Evolutionary conservation across 2,888 invertebrate genomes (phyloP).

Genomic region (Protonemura montana): DNA sequence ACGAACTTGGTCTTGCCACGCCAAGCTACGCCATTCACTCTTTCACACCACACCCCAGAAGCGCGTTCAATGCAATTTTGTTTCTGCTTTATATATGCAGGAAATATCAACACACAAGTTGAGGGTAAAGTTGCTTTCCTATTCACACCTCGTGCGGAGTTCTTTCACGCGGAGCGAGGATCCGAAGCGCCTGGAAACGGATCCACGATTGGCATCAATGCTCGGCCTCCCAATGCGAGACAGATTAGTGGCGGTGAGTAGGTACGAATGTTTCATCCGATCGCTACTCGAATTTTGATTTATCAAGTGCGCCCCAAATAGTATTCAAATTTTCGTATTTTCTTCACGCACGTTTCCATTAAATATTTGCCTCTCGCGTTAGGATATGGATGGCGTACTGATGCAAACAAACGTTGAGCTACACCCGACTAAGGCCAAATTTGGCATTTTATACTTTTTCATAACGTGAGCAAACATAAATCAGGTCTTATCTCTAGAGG

Average conservation of each 20-base stretch:
- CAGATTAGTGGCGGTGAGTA: neutral
- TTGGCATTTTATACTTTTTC: conserved; percentile 7
- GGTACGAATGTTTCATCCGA: neutral
- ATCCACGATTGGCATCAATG: neutral
- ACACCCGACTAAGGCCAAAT: neutral
- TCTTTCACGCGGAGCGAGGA: neutral
- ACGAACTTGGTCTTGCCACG: too few species aligned
- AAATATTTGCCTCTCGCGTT: neutral
- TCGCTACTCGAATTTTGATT: neutral
- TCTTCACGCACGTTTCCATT: neutral
- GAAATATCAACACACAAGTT: conserved; percentile 5
- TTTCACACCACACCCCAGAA: neutral
- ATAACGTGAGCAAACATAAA: conserved; percentile 1
- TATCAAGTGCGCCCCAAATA: neutral
- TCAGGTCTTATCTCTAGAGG: neutral
- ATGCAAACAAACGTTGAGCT: neutral
- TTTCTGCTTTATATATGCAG: neutral
- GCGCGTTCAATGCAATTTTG: neutral
- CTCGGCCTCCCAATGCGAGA: neutral
- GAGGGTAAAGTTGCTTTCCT: neutral
- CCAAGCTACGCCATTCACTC: neutral
- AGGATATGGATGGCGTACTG: neutral
- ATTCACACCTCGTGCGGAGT: neutral
- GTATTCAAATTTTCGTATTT: conserved; percentile 12
- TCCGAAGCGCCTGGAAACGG: neutral